Percentiles rank a stretch among this genome's conserved stretches.
phyloP scores from a whole-genome alignment of 1,140 invertebrate genomes.

The Saccostrea glomerata region DNA sequence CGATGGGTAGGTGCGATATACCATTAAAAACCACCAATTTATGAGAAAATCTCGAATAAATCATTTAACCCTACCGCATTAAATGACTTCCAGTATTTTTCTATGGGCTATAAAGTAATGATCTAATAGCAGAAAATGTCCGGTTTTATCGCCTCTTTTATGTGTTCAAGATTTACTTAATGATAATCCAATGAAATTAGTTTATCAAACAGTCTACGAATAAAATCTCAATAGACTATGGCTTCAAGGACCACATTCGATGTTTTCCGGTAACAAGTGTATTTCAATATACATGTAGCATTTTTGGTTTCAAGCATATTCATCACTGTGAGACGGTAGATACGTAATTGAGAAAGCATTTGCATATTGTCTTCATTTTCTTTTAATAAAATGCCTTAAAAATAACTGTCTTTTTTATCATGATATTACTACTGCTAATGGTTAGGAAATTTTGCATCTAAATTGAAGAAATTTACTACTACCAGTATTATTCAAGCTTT shows the following conservation, averaged over 20 bases:
- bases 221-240: background rate
- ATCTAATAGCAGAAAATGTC: slow-evolving; percentile 37
- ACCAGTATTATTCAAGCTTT: too few species aligned
- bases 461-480: background rate
- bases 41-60: slow-evolving; percentile 39
- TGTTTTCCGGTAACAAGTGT: background rate
- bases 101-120: slow-evolving; percentile 35
- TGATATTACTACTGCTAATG: background rate
- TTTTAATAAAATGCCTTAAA: too few species aligned
- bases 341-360: too few species aligned
- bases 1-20: slow-evolving; percentile 16
- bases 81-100: slow-evolving; percentile 31
- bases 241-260: background rate
- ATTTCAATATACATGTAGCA: background rate
- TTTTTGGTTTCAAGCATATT: background rate
- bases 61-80: slow-evolving; percentile 33
- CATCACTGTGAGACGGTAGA: too few species aligned
- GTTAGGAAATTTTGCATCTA: background rate
- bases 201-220: slow-evolving; percentile 16
- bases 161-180: slow-evolving; percentile 21
- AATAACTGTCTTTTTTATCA: too few species aligned
- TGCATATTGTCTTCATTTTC: too few species aligned
- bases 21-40: slow-evolving; percentile 26
- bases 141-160: slow-evolving; percentile 22
- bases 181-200: slow-evolving; percentile 2